Base-by-base conservation (phyloP, 2,888 invertebrate species). In the Entomobrya multifasciata region DNA sequence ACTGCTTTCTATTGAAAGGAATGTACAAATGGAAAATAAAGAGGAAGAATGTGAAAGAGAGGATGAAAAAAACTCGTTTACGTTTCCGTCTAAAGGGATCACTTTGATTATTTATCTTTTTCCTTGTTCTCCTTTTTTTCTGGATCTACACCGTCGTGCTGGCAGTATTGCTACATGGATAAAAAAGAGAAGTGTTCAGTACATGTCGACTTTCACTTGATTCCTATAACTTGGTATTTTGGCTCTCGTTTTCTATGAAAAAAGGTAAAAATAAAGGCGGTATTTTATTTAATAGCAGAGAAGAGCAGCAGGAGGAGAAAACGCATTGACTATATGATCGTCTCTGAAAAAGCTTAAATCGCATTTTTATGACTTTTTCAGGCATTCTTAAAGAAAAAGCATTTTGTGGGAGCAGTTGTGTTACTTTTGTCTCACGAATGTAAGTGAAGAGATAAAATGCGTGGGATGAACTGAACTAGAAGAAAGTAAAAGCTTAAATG, bases 81-180 rank as follows among this genome's bases (percentile, higher is more conserved):
- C 17, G 55, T 22, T 67, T 72, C 55, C 70, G 85, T 85, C 85
- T 15, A 60, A 86, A 74, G 79, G 80, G 86, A 80, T 86, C 80
- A 78, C 65, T 79, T 86, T 86, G 86, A 80, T 86, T 86, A 86
- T 86, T 80, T 86, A 86, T 86, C 78, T 76, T 76, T 57, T 57
- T n/a, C 62, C 15, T 44, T 22, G 15, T 11, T n/a, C 8, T 36
- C 5, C 76, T 22, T 17, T 49, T 55, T 70, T 47, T 47, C 67
- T 5, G 11, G n/a, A n/a, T 20, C 52, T 36, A 27, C 72, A 72
- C 5, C 11, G 17, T n/a, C n/a, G n/a, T n/a, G n/a, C n/a, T n/a
- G n/a, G n/a, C n/a, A n/a, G n/a, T n/a, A n/a, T n/a, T n/a, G n/a
- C n/a, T n/a, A n/a, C n/a, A n/a, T n/a, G n/a, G n/a, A n/a, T n/a